Evolutionary conservation across 2,797 vertebrate genomes (phyloP).

Genomic region (Acrossocheilus wenchowensis): DNA sequence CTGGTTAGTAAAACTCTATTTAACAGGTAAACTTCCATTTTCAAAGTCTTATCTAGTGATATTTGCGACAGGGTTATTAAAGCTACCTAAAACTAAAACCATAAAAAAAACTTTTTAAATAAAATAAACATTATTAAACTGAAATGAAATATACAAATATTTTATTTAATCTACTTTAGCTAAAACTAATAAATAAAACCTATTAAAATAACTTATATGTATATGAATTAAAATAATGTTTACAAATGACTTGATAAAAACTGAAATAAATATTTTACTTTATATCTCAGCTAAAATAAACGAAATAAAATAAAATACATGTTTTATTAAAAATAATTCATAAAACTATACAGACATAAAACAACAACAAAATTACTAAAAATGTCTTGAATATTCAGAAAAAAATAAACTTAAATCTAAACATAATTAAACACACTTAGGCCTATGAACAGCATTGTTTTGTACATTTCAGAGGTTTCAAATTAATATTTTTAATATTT

Average conservation of each 20-base stretch:
- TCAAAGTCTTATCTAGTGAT: background rate
- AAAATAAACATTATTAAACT: background rate
- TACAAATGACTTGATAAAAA: background rate
- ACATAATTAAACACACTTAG: background rate
- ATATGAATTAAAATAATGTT: background rate
- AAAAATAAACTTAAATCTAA: background rate
- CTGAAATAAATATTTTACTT: background rate
- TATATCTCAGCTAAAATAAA: background rate
- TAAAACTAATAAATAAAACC: background rate
- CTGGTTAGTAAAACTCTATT: background rate
- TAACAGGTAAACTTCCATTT: background rate
- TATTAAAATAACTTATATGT: background rate
- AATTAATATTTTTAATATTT: background rate
- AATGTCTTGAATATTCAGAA: no score
- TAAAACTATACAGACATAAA: background rate
- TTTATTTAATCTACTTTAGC: background rate
- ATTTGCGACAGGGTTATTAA: background rate
- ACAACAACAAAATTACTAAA: no score
- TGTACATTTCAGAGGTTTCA: background rate
- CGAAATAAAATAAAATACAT: background rate
- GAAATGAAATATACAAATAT: background rate
- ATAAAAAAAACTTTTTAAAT: background rate
- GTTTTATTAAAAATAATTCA: background rate
- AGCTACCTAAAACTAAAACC: background rate
- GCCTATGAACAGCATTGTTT: background rate